Evolutionary conservation across 2,113 vertebrate genomes (phyloP), one percentile per base, ranked within the genome.

Genomic region (Gyps fulvus): DNA sequence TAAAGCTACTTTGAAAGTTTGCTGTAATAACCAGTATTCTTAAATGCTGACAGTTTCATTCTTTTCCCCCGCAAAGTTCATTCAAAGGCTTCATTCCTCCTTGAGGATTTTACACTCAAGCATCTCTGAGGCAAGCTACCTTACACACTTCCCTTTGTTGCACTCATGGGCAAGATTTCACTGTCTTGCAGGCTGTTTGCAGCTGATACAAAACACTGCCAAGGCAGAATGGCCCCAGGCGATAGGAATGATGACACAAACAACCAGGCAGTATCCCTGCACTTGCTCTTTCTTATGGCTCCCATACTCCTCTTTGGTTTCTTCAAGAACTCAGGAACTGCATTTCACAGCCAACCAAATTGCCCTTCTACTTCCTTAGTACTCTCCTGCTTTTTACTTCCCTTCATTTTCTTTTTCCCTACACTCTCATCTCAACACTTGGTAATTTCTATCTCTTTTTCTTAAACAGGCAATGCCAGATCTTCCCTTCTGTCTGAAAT

Each of bases 281-380:
- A 12, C 34, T 94, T 87, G 40, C 69, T 49, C 61, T 85, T 63
- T 74, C 65, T 89, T 91, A 87, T 29, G 66, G 49, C 65, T 95
- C 83, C 80, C 81, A 80, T n/a, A 61, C n/a, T 76, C 54, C 89
- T 83, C 70, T 59, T 93, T 62, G 50, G 27, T 72, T 89, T 66
- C 50, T 85, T 92, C 43, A 57, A 21, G 40, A 84, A 69, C 61
- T 87, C 49, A 85, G 73, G 40, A 89, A 71, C 36, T 89, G 89
- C 81, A 63, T 89, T 92, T 92, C 73, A 65, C 52, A 95, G 54
- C 72, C 57, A 92, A 92, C n/a, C 63, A 91, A 89, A 93, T 79
- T 89, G 61, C 58, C 22, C 38, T 95, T 65, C 34, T 79, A 57
- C 65, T 87, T 91, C 31, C 69, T 89, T 61, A 96, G 47, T 82